A percentile compares a stretch with the other conserved stretches of the same genome.
phyloP scores from a whole-genome alignment of 2,113 vertebrate genomes.

The Spheniscus mendiculus region DNA sequence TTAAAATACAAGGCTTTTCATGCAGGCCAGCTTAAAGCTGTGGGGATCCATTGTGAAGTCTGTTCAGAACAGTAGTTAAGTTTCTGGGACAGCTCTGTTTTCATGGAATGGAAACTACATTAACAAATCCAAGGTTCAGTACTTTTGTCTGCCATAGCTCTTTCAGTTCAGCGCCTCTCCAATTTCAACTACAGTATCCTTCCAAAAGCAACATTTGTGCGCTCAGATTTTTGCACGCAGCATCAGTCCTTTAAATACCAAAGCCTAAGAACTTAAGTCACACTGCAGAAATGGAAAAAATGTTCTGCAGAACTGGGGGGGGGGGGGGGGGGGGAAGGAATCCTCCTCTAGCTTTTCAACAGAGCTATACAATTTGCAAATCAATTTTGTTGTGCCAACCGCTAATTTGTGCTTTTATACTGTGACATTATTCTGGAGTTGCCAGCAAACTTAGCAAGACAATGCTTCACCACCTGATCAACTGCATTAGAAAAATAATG shows the following conservation, averaged over 20 bases:
- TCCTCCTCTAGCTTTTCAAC: neutral
- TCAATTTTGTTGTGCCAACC: neutral
- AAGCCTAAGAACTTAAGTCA: neutral
- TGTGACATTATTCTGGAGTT: neutral
- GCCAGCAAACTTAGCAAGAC: neutral
- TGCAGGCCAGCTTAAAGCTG: neutral
- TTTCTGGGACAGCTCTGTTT: conserved; percentile 12
- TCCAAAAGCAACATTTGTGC: conserved; percentile 34
- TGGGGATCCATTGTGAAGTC: neutral
- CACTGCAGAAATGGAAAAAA: neutral
- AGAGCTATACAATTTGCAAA: neutral
- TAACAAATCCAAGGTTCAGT: conserved; percentile 14
- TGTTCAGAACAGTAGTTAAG: conserved; percentile 14
- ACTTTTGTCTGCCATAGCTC: neutral
- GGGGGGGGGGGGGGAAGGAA: neutral
- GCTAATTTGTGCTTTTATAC: neutral
- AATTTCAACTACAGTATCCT: neutral
- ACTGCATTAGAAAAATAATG: neutral
- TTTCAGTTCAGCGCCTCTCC: neutral
- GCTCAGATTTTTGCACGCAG: neutral
- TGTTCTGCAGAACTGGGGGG: neutral
- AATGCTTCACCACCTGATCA: neutral
- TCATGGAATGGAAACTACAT: conserved; percentile 4
- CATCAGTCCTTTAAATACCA: neutral
- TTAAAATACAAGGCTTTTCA: neutral